Base-by-base conservation (phyloP, 2,888 invertebrate species). In the Ypsolopha scabrella region DNA sequence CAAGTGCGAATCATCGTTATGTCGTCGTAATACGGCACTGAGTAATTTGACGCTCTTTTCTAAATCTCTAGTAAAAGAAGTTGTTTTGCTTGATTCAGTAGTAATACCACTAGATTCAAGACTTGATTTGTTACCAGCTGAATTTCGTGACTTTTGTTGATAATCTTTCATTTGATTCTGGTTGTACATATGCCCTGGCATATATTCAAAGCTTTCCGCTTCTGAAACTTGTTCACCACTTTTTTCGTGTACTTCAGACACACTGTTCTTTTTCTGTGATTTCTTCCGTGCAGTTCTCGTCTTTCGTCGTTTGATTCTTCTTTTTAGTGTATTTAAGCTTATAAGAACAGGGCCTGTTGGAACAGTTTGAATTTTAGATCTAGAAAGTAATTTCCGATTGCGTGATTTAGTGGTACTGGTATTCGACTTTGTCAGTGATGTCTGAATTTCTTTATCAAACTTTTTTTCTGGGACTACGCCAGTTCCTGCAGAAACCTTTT, bases 161-260 rank as follows among this genome's bases (percentile, higher is more conserved):
- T 68, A 64, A 44, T 63, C 60, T 48, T 70, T 67, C 41, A 71
- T 59, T 63, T 78, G 72, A 52, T 80, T 87, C 60, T 88, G 88
- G 59, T 89, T 88, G 60, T 89, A 91, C 52, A 88, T 78, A 61
- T 90, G 80, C 1, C 87, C 88, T 49, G 87, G 87, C 74, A 88
- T 78, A 64, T 91, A 92, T 67, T 92, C 91, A 72, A 92, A 92
- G 65, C 92, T 92, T 61, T 91, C 90, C 37, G 90, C 90, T 63
- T 89, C 88, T 56, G 90, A 70, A 63, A 87, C 54, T 68, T 79
- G 81, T 14, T 74, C 77, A 56, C 65, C 75, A 62, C 63, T 76
- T 68, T 72, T 75, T 52, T 72, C 76, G 59, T 63, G 69, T 39
- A 55, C 59, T 53, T n/a, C 37, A 37, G 7, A 39, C 33, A 14